Conservation (phyloP, 1,140 invertebrate genomes). For the Tigriopus japonicus region DNA sequence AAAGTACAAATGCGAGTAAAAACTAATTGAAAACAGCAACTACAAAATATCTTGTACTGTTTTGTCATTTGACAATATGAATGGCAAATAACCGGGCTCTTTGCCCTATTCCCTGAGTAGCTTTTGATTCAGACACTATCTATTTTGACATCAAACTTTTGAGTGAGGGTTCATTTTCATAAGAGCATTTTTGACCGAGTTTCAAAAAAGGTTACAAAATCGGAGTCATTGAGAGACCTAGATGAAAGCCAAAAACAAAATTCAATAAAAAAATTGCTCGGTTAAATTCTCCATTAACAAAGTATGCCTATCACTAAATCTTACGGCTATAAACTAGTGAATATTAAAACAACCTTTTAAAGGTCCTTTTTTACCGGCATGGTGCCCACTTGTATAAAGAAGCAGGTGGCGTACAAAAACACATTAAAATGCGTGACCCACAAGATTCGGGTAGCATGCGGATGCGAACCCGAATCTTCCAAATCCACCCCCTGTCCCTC, state of each 20-base stretch:
- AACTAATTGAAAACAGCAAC: no score
- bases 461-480: slow-evolving; percentile 47
- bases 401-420: slow-evolving; percentile 9
- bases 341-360: neutral
- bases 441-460: slow-evolving; percentile 32
- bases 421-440: slow-evolving; percentile 7
- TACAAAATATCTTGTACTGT: no score
- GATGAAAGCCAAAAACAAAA: no score
- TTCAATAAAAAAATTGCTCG: no score
- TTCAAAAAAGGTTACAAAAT: no score
- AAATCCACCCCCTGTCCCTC: neutral
- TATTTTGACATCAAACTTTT: no score
- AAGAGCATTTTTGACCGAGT: no score
- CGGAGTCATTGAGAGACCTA: no score
- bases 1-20: no score
- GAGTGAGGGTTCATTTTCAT: no score
- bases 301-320: neutral
- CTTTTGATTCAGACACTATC: no score
- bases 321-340: neutral
- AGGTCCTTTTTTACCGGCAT: slow-evolving; percentile 2
- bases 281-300: neutral
- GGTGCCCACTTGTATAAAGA: slow-evolving; percentile 10
- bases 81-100: neutral
- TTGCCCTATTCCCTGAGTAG: no score
- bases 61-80: neutral